Base-by-base conservation (phyloP, 2,113 vertebrate genomes). In the Nothoprocta pentlandii region DNA sequence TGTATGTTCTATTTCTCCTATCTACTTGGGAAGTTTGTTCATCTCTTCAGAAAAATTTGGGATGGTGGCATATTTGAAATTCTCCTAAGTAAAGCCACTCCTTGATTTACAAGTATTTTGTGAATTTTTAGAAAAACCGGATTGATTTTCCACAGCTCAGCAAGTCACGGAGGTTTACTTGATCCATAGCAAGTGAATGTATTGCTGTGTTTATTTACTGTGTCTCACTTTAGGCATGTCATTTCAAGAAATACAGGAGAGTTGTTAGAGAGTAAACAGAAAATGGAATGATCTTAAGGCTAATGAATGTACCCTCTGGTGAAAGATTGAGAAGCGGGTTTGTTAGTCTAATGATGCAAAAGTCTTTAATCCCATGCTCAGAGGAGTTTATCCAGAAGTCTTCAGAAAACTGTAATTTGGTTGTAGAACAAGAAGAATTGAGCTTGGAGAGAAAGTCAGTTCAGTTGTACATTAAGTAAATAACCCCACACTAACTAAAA, bases 111-210 rank as follows among this genome's bases (percentile, higher is more conserved):
- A 95, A 93, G 80, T 74, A 77, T 14, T 64, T 70, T 68, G 13
- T 30, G 19, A 71, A 8, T 32, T 54, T 94, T 89, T 49, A 59
- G 39, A 58, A 81, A 86, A 73, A 28, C 1, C 23, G 3, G 5
- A 30, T 15, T 67, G 26, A 25, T 2, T 77, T 94, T 51, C 32
- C n/a, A 89, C 5, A 44, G 8, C 19, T 84, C 28, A 75, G 15
- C 1, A 22, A 49, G 17, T 39, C 49, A 26, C 3, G 85, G 9
- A 58, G 3, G 46, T 15, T 42, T 80, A 47, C 85, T 86, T 85
- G 23, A 89, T 34, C n/a, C 14, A 47, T 0, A 0, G 8, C 16
- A 77, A 71, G 20, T 56, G 20, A 28, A 10, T 4, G 6, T 15
- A 4, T 49, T 59, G 25, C 70, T 20, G 39, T n/a, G 34, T 36